These are phyloP conservation scores for Calliopsis andreniformis DNA, from an alignment of 1,140 invertebrate species.

Conservation along the genomic window DNA sequence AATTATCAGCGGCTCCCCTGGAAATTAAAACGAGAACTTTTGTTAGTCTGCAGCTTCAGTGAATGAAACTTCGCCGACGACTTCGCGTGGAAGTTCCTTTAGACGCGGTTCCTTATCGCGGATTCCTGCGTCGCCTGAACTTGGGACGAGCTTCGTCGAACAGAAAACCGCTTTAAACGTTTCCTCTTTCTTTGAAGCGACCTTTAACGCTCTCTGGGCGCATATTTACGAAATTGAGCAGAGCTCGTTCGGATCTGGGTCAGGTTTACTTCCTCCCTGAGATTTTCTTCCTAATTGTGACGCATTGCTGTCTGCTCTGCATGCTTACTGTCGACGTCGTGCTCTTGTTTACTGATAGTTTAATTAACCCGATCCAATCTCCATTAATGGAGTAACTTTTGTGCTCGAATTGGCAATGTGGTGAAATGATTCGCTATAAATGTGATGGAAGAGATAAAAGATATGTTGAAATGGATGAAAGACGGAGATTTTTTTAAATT, in stretches of 20 bases:
- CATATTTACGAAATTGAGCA: background rate
- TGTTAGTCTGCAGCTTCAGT: conserved; percentile 20
- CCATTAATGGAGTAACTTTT: too few species aligned
- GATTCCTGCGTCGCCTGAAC: conserved; percentile 8
- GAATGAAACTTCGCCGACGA: conserved; percentile 11
- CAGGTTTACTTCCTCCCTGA: too few species aligned
- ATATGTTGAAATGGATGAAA: too few species aligned
- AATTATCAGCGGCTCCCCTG: background rate
- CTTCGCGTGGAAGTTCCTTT: conserved; percentile 27
- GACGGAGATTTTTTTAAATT: too few species aligned
- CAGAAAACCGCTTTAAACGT: background rate
- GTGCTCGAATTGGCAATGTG: too few species aligned
- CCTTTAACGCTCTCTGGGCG: background rate
- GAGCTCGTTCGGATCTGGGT: background rate
- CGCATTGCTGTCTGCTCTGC: too few species aligned
- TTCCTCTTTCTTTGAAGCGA: background rate
- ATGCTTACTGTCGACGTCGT: too few species aligned
- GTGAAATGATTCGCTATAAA: too few species aligned
- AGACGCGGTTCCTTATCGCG: conserved; percentile 34
- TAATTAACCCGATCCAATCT: too few species aligned
- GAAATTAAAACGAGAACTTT: conserved; percentile 28
- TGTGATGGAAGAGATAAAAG: too few species aligned
- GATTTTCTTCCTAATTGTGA: too few species aligned
- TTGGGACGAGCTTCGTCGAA: background rate
- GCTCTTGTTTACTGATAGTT: too few species aligned